Base-by-base conservation (phyloP, 2,888 invertebrate species). In the Platerodrilus igneus region DNA sequence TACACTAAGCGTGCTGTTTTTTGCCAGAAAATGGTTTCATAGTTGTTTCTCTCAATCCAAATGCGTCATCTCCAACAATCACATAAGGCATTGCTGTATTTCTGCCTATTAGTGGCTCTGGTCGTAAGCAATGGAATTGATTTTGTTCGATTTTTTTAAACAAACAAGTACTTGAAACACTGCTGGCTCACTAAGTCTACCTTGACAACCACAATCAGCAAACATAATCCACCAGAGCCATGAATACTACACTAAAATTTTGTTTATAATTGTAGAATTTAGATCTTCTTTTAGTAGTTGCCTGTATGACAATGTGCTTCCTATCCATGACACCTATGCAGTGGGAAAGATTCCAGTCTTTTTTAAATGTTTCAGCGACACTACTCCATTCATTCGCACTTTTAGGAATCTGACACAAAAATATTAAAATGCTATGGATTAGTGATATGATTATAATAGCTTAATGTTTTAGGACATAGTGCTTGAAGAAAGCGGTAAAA, bases 191-290 rank as follows among this genome's bases (percentile, higher is more conserved):
- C 51, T 56, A 33, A 59, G 54, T 37, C 55, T 37, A 8, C 64
- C 60, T 46, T 59, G 58, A 16, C 50, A 48, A 6, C 63, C 63
- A 29, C 59, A 46, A 48, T 62, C 58, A 7, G 64, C 57, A 43
- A 51, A 58, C 7, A 55, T 45, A 49, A 64, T 67, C 63, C 4
- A 59, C 64, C 33, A 63, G 27, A 21, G 59, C 64, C 32, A 66
- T 47, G 26, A 69, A 44, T 3, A 68, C 62, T 26, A 63, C 54
- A 43, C 60, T 63, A 41, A 58, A 58, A 43, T 43, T 45, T 1
- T 16, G 37, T 56, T 64, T 65, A 46, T 64, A 65, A 37, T 62
- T 59, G 27, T 41, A 55, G 45, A 53, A 50, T 34, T 58, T 54
- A 11, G 50, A 51, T 38, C 56, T 58, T 34, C 48, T 51, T 33